Conservation (phyloP, 2,113 vertebrate genomes). For the Odontophorus gujanensis region DNA sequence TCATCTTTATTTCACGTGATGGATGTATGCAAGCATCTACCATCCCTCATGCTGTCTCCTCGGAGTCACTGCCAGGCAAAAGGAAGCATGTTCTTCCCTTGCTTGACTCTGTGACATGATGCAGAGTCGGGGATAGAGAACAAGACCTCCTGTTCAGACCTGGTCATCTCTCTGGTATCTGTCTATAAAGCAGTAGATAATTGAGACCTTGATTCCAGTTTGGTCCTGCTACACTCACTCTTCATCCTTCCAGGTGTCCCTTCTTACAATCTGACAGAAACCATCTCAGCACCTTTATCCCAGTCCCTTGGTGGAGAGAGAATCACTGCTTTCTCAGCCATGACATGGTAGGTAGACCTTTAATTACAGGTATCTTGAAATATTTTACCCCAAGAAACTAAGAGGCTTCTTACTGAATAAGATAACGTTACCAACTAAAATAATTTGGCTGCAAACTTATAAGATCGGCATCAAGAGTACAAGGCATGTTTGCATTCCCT, state of each 20-base stretch:
- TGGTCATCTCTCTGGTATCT: neutral
- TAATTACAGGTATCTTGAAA: neutral
- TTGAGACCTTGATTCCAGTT: neutral
- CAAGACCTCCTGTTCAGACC: neutral
- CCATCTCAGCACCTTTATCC: neutral
- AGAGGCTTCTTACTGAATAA: neutral
- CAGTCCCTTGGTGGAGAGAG: neutral
- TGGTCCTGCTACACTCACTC: neutral
- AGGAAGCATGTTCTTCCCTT: neutral
- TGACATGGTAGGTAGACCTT: neutral
- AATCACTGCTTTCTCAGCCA: neutral
- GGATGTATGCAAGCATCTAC: neutral
- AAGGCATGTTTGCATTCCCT: neutral
- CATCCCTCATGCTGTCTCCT: neutral
- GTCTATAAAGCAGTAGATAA: neutral
- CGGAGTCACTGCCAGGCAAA: neutral
- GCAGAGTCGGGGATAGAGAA: fast-evolving
- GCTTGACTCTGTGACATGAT: neutral
- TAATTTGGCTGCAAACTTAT: neutral
- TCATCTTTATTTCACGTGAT: neutral
- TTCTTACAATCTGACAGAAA: neutral
- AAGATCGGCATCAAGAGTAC: neutral
- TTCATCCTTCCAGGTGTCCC: no score
- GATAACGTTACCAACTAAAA: neutral
- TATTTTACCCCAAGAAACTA: neutral